phyloP scores from a whole-genome alignment of 2,113 vertebrate species.

The Athene cunicularia region DNA sequence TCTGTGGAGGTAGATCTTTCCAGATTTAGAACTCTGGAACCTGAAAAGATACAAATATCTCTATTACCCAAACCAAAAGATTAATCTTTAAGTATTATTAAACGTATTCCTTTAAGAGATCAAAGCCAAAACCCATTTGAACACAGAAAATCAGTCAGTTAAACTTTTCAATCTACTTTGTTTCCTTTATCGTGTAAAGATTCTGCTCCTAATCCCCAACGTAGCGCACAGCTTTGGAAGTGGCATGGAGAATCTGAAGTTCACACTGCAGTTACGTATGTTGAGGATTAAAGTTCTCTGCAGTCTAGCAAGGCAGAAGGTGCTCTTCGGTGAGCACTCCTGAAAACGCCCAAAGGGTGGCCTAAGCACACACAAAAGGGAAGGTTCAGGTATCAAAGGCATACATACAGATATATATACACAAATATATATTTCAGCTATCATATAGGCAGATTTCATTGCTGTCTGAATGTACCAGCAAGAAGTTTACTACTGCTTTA shows the following conservation, averaged over 20 bases:
- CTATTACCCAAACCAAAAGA: not conserved
- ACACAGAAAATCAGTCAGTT: not conserved
- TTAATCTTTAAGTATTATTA: not conserved
- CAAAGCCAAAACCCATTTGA: not conserved
- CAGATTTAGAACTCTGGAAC: conserved; percentile 99
- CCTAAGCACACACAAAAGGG: not conserved
- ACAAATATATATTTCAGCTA: not conserved
- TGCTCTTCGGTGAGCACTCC: not conserved
- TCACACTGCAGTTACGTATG: not conserved
- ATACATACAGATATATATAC: not conserved
- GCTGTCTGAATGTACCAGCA: not conserved
- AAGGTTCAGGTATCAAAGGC: not conserved
- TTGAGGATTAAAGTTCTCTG: not conserved
- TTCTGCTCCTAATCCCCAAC: not conserved
- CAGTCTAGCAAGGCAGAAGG: not conserved
- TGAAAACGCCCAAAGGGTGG: not conserved
- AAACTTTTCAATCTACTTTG: not conserved
- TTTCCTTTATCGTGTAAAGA: not conserved
- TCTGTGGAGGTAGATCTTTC: conserved; percentile 99
- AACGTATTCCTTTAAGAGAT: not conserved
- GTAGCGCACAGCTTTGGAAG: not conserved
- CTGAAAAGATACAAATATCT: conserved; percentile 70
- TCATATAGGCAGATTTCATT: not conserved
- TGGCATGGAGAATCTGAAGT: not conserved
- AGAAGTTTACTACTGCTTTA: not conserved